Base-by-base conservation (phyloP, 2,888 invertebrate genomes). In the Melikaiella ostensackeni region DNA sequence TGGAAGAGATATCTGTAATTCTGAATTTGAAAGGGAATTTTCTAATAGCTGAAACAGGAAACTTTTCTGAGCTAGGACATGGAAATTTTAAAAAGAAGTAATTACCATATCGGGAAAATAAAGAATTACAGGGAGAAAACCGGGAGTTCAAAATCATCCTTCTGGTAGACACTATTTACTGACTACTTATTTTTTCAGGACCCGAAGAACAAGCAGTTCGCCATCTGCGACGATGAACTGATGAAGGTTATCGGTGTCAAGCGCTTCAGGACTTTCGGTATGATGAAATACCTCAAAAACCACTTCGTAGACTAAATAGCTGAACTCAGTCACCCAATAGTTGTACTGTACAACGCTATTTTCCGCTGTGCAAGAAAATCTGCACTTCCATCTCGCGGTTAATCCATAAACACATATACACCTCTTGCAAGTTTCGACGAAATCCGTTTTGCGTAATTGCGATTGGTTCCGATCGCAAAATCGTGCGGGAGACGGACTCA, bases 281-380 rank as follows among this genome's bases (percentile, higher is more conserved):
- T 98, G 98, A 97, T 98, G 96, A 98, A 98, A 92, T 97, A 97
- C 92, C 94, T 99, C 86, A 98, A 98, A 92, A 95, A 95, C 82
- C 98, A 98, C 92, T 98, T 98, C 92, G 92, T 94, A 88, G 94
- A 94, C 87, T 94, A 93, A 93, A 85, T 86, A 82, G 84, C 84
- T 82, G 75, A 75, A 77, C 61, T 76, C 73, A 81, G 77, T 79
- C 78, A 75, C 75, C 79, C 79, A 78, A 80, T 80, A 79, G 82
- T 82, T 83, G 79, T 80, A 82, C 74, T 74, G 75, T 74, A 77
- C 76, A 79, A 88, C 85, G 82, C 86, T 83, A 85, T 85, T 86
- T 86, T 88, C 86, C 86, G 83, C 77, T 83, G 80, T 82, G 86
- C 81, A 75, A 78, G 66, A 64, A 75, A 84, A 85, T 78, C 77